Evolutionary conservation across 2,888 invertebrate species (phyloP).

Genomic region (Alcis repandata): DNA sequence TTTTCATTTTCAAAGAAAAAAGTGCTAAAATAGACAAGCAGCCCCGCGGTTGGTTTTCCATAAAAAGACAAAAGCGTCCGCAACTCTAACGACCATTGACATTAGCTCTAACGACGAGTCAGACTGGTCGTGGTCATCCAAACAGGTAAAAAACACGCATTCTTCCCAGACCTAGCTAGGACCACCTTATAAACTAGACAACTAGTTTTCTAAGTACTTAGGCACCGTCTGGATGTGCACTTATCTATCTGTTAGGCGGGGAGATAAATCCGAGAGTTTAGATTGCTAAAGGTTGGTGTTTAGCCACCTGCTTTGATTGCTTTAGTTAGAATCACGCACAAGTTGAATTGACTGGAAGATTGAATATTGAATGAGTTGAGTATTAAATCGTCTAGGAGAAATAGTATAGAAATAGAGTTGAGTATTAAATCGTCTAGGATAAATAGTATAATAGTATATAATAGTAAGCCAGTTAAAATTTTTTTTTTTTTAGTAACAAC

Average conservation of each 20-base stretch:
- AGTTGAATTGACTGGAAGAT: no score
- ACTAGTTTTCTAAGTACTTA: slow-evolving; percentile 30
- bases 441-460: no score
- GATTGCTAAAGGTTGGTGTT: no score
- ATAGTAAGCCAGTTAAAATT: no score
- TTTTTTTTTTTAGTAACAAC: no score
- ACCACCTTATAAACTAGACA: slow-evolving; percentile 36
- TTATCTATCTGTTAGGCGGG: slow-evolving; percentile 11
- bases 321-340: no score
- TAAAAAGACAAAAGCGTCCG: background rate
- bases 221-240: slow-evolving; percentile 1
- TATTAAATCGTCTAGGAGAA: no score
- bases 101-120: slow-evolving; percentile 37
- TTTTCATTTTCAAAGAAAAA: no score
- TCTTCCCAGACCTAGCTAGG: slow-evolving; percentile 24
- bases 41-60: slow-evolving; percentile 2
- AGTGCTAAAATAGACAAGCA: background rate
- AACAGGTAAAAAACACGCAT: slow-evolving; percentile 39
- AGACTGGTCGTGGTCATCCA: slow-evolving; percentile 42
- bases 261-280: background rate
- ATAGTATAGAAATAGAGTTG: no score
- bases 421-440: no score
- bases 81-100: slow-evolving; percentile 24
- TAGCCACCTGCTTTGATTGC: no score
- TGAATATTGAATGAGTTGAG: no score